Conservation (phyloP, 2,797 vertebrate genomes). For the Galagoides demidoff region DNA sequence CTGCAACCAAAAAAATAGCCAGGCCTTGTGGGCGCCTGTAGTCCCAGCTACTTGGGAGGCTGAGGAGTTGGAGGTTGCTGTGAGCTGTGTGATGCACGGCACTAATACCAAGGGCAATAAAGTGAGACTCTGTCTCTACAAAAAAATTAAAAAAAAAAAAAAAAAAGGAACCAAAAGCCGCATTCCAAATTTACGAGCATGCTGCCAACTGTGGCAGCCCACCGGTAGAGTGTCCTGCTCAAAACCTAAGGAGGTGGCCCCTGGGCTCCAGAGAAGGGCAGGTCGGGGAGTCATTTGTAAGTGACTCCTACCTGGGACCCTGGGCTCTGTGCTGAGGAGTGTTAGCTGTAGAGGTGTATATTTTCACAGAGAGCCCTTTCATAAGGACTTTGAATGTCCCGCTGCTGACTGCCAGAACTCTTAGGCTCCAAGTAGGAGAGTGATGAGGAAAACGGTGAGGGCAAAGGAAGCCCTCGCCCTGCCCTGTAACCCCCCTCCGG, state of each 20-base stretch:
- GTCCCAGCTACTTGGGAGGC: no score
- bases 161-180: background rate
- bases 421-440: background rate
- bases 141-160: no score
- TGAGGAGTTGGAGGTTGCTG: no score
- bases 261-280: no score
- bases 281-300: rapidly evolving
- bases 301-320: rapidly evolving
- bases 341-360: rapidly evolving
- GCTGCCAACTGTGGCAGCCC: background rate
- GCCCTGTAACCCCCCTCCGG: background rate
- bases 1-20: no score
- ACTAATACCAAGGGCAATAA: no score
- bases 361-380: background rate
- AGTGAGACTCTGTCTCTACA: no score
- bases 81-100: no score
- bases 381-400: background rate
- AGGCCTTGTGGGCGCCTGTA: no score
- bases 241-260: rapidly evolving
- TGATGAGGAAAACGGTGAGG: rapidly evolving
- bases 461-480: no score
- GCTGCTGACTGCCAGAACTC: background rate
- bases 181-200: background rate
- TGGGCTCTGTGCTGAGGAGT: background rate
- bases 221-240: background rate